A percentile compares a stretch with the other conserved stretches of the same genome.
These are phyloP conservation scores for Petrocephalus microphthalmus DNA, from an alignment of 2,113 vertebrate genomes.

Conservation along the genomic window DNA sequence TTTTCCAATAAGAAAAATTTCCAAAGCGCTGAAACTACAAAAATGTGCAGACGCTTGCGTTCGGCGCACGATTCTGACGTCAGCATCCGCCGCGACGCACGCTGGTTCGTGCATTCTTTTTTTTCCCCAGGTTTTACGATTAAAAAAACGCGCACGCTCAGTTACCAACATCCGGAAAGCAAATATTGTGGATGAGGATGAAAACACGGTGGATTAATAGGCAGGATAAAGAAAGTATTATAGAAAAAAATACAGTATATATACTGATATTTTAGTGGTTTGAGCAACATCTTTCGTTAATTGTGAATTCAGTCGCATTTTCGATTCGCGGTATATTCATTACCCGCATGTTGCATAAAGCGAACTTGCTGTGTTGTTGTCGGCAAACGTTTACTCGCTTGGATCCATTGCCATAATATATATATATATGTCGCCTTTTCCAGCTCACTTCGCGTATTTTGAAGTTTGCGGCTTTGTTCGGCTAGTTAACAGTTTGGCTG, in stretches of 20 bases:
- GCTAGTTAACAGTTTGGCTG: not conserved
- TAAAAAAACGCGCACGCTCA: constrained; percentile 10
- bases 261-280: not conserved
- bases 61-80: not conserved
- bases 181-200: constrained; percentile 27
- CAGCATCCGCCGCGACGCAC: not conserved
- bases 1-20: not conserved
- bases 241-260: not conserved
- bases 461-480: not conserved
- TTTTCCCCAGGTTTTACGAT: constrained; percentile 11
- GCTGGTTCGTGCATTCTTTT: not conserved
- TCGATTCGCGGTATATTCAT: too few relatives aligned
- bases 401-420: not conserved
- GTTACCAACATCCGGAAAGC: constrained; percentile 15
- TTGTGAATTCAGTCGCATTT: not conserved
- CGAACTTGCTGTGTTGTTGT: not conserved
- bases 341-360: not conserved
- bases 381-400: not conserved
- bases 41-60: not conserved
- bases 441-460: not conserved
- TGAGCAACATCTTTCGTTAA: not conserved
- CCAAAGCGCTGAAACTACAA: not conserved
- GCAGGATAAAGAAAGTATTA: constrained; percentile 44
- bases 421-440: not conserved
- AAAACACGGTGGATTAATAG: constrained; percentile 40